Evolutionary conservation across 2,888 invertebrate genomes (phyloP).

Genomic region (Teleiodes luculella): DNA sequence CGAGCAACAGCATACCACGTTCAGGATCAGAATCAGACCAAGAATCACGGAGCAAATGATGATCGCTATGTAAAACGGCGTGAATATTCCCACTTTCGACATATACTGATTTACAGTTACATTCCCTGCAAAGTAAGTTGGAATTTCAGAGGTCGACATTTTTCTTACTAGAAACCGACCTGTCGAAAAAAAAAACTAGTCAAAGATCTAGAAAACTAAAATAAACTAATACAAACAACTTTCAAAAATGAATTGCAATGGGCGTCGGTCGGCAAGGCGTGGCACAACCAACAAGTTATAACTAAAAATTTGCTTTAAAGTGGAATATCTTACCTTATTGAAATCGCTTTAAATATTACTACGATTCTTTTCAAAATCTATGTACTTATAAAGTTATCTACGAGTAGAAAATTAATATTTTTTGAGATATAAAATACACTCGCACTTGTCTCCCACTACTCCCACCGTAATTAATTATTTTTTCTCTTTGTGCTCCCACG

Average conservation of each 20-base stretch:
- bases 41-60: constrained; percentile 87
- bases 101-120: constrained; percentile 56
- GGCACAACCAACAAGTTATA: not conserved
- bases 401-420: too few relatives aligned
- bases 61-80: constrained; percentile 90
- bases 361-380: too few relatives aligned
- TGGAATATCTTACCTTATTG: not conserved
- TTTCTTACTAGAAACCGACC: constrained; percentile 35
- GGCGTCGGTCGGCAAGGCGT: constrained; percentile 17
- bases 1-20: constrained; percentile 89
- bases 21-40: constrained; percentile 84
- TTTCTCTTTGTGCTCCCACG: too few relatives aligned
- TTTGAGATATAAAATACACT: too few relatives aligned
- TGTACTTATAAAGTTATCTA: too few relatives aligned
- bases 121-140: constrained; percentile 66
- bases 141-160: constrained; percentile 66
- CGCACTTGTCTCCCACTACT: too few relatives aligned
- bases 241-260: not conserved
- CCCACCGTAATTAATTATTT: too few relatives aligned
- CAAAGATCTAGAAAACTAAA: not conserved
- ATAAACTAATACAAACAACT: not conserved
- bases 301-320: not conserved
- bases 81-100: constrained; percentile 82
- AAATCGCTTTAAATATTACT: not conserved
- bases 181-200: constrained; percentile 17